Conservation (phyloP, 2,888 invertebrate species). For the Morpho achilles region DNA sequence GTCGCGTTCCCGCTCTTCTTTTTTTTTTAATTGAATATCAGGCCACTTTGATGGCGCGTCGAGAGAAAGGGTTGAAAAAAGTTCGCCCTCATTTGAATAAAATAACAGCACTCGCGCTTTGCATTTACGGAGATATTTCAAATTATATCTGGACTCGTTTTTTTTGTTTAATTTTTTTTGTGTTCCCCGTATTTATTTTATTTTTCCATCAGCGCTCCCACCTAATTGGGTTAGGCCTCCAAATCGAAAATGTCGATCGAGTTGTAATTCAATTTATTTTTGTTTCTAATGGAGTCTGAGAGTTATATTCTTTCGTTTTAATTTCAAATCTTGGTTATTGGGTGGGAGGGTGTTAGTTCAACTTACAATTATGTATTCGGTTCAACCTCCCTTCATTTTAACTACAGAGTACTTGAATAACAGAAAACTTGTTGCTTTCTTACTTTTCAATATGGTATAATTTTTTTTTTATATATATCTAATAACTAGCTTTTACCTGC, state of each 20-base stretch:
- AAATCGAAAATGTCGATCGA: slow-evolving; percentile 79
- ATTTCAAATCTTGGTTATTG: slow-evolving; percentile 52
- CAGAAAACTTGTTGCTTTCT: too few species aligned
- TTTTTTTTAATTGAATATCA: slow-evolving; percentile 79
- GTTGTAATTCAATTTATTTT: slow-evolving; percentile 79
- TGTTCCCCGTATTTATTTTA: slow-evolving; percentile 76
- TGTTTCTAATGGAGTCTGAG: slow-evolving; percentile 77
- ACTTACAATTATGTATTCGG: slow-evolving; percentile 5
- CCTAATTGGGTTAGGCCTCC: slow-evolving; percentile 78
- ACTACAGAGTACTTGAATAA: too few species aligned
- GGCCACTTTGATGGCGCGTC: slow-evolving; percentile 77
- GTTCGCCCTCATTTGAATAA: slow-evolving; percentile 79
- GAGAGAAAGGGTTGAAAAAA: slow-evolving; percentile 75
- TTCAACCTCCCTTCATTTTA: background rate
- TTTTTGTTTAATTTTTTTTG: slow-evolving; percentile 73
- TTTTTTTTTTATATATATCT: too few species aligned
- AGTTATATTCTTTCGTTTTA: slow-evolving; percentile 68
- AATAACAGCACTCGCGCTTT: slow-evolving; percentile 79
- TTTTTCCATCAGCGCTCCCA: slow-evolving; percentile 76
- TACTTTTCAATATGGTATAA: too few species aligned
- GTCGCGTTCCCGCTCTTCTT: slow-evolving; percentile 73
- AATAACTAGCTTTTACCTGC: too few species aligned
- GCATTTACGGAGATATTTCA: slow-evolving; percentile 80
- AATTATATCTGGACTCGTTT: slow-evolving; percentile 76
- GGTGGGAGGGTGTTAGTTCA: slow-evolving; percentile 14